Conservation (phyloP, 1,140 invertebrate genomes). For the Rhagoletis zephyria region DNA sequence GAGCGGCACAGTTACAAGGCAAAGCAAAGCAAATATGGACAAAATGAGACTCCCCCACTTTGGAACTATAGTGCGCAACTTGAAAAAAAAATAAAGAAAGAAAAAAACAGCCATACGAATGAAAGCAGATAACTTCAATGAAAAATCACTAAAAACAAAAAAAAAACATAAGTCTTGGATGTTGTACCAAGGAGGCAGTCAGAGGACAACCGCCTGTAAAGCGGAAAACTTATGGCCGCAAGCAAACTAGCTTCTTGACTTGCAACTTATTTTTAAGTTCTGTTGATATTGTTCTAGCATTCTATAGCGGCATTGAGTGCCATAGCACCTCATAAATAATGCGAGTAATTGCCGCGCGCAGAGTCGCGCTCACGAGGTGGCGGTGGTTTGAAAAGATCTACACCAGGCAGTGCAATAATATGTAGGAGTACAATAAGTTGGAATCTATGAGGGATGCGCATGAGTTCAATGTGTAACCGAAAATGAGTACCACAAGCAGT, state of each 20-base stretch:
- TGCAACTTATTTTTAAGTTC: not conserved
- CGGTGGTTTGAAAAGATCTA: too few relatives aligned
- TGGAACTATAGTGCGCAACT: not conserved
- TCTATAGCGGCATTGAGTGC: not conserved
- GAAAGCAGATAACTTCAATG: conserved; percentile 18
- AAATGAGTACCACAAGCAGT: too few relatives aligned
- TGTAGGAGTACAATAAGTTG: too few relatives aligned
- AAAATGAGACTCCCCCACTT: conserved; percentile 47
- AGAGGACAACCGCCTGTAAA: not conserved
- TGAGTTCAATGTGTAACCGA: too few relatives aligned
- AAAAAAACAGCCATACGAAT: not conserved
- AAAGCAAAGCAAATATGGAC: conserved; percentile 7
- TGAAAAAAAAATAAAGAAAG: not conserved
- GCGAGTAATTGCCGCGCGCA: not conserved
- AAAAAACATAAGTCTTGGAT: not conserved
- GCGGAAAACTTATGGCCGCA: not conserved
- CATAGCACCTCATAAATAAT: conserved; percentile 13
- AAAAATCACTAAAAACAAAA: too few relatives aligned
- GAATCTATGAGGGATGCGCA: too few relatives aligned
- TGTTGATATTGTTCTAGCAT: not conserved
- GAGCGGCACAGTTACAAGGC: not conserved
- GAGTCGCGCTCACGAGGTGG: not conserved
- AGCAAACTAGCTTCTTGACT: not conserved
- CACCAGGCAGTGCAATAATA: too few relatives aligned
- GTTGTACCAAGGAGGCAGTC: not conserved